Evolutionary conservation across 1,140 invertebrate species (phyloP), one percentile per base, ranked within the genome.

Genomic region (Pachypeltis micranthus): DNA sequence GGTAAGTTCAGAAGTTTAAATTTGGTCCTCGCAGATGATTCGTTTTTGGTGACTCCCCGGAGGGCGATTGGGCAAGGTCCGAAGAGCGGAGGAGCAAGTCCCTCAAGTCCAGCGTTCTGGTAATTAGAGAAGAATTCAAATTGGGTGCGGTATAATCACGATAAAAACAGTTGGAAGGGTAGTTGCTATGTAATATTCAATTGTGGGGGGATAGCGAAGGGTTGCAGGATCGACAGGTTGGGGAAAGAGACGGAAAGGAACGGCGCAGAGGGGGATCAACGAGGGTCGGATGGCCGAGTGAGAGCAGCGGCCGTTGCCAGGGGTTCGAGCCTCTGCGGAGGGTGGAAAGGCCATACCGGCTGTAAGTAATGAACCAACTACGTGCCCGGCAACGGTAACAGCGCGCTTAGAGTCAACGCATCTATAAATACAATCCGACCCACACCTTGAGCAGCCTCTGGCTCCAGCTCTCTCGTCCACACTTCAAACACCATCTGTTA

Each of bases 291-390:
- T 21, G 47, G 47, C 4, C 47, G 47, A 21, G 4, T 7, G 47
- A 14, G 3, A 21, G 23, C 19, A 21, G 21, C 12, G n/a, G n/a
- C n/a, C n/a, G n/a, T n/a, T n/a, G n/a, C n/a, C n/a, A n/a, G n/a
- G n/a, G n/a, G n/a, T n/a, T n/a, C n/a, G n/a, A n/a, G n/a, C n/a
- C n/a, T n/a, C n/a, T n/a, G n/a, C n/a, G n/a, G n/a, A n/a, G n/a
- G n/a, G n/a, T n/a, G n/a, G n/a, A n/a, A n/a, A n/a, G 47, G 21
- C 47, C 21, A 51, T 51, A 51, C 47, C 47, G 47, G 47, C 47
- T 51, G 47, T 51, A 51, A 51, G 47, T 51, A 51, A 51, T 51
- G 47, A 51, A 51, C 47, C 47, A 51, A 51, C 47, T 51, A 51
- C 47, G 47, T 51, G 47, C 47, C 47, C 47, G 47, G 47, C 47